Evolutionary conservation across 2,797 vertebrate species (phyloP), one percentile per base, ranked within the genome.

Genomic region (Manis javanica): DNA sequence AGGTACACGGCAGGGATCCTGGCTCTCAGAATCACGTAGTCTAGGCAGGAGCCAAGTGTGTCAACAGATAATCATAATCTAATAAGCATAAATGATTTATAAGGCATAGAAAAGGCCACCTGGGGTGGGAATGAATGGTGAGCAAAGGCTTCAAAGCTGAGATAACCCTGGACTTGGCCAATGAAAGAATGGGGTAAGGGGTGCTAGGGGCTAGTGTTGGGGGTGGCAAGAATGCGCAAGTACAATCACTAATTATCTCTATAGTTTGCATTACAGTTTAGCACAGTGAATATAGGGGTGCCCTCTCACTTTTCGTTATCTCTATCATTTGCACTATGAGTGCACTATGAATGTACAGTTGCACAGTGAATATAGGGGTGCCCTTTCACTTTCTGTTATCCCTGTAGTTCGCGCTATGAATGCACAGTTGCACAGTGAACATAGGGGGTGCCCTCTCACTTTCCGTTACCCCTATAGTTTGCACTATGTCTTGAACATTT

Each of bases 131-230:
- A 15, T 42, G 46, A 53, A 16, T 7, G 29, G 42, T 78, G 68
- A 88, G 3, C 18, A 49, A 51, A 72, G 61, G 19, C 79, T 86
- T 90, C 39, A 61, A 82, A 29, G 49, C 75, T 74, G 31, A 89
- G 61, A 14, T 63, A 19, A 55, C 13, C 12, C 26, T 79, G n/a
- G 46, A 59, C 29, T 86, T 51, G 49, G 14, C 42, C 9, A 46
- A 46, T 69, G 37, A 16, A 84, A 63, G 29, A n/a, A 90, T 53
- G 69, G 87, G 2, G 3, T 9, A 42, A 19, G 42, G 2, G 42
- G 9, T 71, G 9, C 8, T 19, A 78, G 14, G 37, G 4, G 3
- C 51, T 18, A 39, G 5, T 51, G 53, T n/a, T 29, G 34, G 7
- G 16, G 13, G 39, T 11, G 34, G 12, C 10, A 75, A n/a, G n/a